Evolutionary conservation across 2,888 invertebrate species (phyloP).

Genomic region (Pogonocherus hispidulus): DNA sequence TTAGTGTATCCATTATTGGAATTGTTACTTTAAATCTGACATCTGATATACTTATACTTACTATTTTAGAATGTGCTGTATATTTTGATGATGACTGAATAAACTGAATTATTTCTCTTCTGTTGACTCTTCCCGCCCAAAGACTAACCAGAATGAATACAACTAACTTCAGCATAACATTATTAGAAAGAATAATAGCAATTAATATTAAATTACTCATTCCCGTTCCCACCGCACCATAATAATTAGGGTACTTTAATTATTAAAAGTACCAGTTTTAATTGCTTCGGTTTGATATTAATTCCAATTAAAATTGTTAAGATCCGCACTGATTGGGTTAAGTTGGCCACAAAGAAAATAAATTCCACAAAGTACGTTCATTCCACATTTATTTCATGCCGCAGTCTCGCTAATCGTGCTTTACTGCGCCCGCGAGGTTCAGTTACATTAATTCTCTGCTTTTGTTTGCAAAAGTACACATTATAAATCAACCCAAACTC

Average conservation of each 20-base stretch:
- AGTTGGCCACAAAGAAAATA: constrained; percentile 32
- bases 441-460: constrained; percentile 12
- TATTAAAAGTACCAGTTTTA: constrained; percentile 3
- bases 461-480: constrained; percentile 25
- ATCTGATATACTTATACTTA: too few relatives aligned
- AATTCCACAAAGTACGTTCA: constrained; percentile 31
- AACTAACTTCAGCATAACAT: not conserved
- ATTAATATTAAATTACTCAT: constrained; percentile 11
- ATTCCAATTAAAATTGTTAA: constrained; percentile 35
- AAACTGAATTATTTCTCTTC: not conserved
- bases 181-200: not conserved
- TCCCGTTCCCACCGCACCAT: not conserved
- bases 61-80: too few relatives aligned
- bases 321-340: constrained; percentile 25
- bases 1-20: too few relatives aligned
- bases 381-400: constrained; percentile 35
- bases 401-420: constrained; percentile 36
- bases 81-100: too few relatives aligned
- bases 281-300: constrained; percentile 24
- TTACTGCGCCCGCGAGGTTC: constrained; percentile 30
- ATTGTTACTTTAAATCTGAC: too few relatives aligned
- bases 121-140: not conserved
- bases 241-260: too few relatives aligned
- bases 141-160: not conserved
- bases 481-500: constrained; percentile 17